Percentiles rank a stretch among this genome's conserved stretches.
Conservation (phyloP, 2,888 invertebrate species). For the Orchesellides sinensis region DNA sequence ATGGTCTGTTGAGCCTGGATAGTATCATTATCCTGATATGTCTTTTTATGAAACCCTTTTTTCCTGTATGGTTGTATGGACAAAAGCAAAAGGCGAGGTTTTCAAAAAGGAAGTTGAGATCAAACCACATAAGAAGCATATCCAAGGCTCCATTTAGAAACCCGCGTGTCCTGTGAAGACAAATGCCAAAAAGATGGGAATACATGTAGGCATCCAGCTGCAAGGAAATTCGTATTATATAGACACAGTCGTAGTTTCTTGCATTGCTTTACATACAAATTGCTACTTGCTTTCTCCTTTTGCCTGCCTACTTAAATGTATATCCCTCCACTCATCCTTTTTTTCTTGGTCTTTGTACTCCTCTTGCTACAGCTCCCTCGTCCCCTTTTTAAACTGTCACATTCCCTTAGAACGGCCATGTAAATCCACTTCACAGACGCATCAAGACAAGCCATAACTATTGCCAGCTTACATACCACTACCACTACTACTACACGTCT, state of each 20-base stretch:
- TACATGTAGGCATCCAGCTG: not conserved
- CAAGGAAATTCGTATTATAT: not conserved
- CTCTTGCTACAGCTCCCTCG: conserved; percentile 53
- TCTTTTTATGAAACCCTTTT: too few species aligned
- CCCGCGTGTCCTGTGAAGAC: not conserved
- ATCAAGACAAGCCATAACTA: conserved; percentile 58
- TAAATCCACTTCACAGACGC: conserved; percentile 57
- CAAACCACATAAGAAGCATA: conserved; percentile 54
- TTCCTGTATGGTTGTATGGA: too few species aligned
- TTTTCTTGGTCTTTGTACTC: too few species aligned
- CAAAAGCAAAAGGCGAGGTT: not conserved
- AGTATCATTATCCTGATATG: not conserved
- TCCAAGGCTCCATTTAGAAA: not conserved
- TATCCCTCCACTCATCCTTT: not conserved
- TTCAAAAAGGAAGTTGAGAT: conserved; percentile 24
- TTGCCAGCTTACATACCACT: conserved; percentile 16
- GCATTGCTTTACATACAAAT: conserved; percentile 66
- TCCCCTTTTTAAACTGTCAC: conserved; percentile 62
- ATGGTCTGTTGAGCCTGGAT: too few species aligned
- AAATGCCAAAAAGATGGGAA: not conserved
- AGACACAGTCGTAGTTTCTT: conserved; percentile 16
- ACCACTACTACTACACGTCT: not conserved
- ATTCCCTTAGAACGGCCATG: conserved; percentile 58
- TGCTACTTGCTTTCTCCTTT: conserved; percentile 54
- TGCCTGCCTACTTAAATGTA: too few species aligned